These are phyloP conservation scores for Watsonalla binaria DNA, from an alignment of 2,888 invertebrate genomes.

Conservation along the genomic window DNA sequence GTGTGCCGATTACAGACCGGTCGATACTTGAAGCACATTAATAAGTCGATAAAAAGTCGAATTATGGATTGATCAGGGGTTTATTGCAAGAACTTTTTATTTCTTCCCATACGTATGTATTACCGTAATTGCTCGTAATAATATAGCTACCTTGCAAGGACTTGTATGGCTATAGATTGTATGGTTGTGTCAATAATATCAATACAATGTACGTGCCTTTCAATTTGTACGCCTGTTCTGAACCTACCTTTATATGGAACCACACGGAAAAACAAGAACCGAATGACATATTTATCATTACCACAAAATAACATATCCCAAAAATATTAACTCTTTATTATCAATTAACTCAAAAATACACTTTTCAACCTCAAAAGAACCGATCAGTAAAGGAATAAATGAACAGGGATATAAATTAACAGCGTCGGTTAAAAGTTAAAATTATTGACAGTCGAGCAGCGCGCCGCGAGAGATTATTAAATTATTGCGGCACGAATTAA, in stretches of 20 bases:
- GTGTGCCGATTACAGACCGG: background rate
- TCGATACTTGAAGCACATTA: background rate
- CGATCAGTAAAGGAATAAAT: background rate
- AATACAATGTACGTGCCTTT: too few species aligned
- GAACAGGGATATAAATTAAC: background rate
- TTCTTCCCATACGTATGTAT: background rate
- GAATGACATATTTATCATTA: too few species aligned
- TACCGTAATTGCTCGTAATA: background rate
- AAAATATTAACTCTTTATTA: background rate
- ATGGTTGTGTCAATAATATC: too few species aligned
- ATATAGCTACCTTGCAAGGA: background rate
- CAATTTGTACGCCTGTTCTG: too few species aligned
- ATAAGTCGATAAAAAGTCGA: background rate
- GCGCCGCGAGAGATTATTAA: conserved; percentile 36
- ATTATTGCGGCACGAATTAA: conserved; percentile 57
- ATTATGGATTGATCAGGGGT: background rate
- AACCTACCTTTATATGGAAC: too few species aligned
- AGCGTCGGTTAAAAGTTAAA: conserved; percentile 3
- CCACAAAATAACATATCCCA: background rate
- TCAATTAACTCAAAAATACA: background rate
- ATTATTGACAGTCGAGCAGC: conserved; percentile 24
- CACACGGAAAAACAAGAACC: too few species aligned
- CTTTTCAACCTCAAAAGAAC: background rate
- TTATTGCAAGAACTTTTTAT: background rate
- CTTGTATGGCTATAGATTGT: background rate